Percentiles rank a stretch among this genome's conserved stretches.
Evolutionary conservation across 2,113 vertebrate genomes (phyloP).

Genomic region (Notarius quadriscutis): DNA sequence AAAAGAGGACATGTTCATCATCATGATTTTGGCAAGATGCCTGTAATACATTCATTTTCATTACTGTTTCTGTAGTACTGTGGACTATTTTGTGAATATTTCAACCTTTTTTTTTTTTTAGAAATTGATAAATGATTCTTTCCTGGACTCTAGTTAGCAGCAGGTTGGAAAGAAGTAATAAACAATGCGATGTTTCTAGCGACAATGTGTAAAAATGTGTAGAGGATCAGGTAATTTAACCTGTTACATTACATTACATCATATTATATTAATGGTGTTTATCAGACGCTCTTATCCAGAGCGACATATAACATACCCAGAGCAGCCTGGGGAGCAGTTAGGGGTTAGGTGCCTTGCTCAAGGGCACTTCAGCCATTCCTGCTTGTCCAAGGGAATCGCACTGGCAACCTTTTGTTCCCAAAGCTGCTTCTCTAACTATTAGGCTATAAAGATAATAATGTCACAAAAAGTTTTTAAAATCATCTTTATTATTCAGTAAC

Average conservation of each 20-base stretch:
- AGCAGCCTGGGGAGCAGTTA: too few species aligned
- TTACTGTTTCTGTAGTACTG: neutral
- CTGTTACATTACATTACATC: neutral
- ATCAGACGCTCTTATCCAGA: too few species aligned
- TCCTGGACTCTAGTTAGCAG: neutral
- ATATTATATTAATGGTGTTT: too few species aligned
- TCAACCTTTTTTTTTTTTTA: neutral
- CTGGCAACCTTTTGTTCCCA: too few species aligned
- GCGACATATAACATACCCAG: too few species aligned
- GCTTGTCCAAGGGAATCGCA: too few species aligned
- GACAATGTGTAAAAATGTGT: neutral
- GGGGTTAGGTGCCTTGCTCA: too few species aligned
- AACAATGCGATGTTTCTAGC: neutral
- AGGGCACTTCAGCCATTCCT: too few species aligned
- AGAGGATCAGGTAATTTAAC: neutral
- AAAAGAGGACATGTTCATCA: conserved; percentile 1
- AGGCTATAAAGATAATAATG: too few species aligned
- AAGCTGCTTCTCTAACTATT: too few species aligned
- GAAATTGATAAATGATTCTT: neutral
- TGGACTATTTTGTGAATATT: neutral
- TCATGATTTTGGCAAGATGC: conserved; percentile 1
- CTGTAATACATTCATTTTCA: conserved; percentile 5
- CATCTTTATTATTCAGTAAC: neutral
- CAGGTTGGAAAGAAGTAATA: neutral
- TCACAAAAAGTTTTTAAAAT: neutral